Evolutionary conservation across 2,797 vertebrate genomes (phyloP).

Genomic region (Discoglossus pictus): DNA sequence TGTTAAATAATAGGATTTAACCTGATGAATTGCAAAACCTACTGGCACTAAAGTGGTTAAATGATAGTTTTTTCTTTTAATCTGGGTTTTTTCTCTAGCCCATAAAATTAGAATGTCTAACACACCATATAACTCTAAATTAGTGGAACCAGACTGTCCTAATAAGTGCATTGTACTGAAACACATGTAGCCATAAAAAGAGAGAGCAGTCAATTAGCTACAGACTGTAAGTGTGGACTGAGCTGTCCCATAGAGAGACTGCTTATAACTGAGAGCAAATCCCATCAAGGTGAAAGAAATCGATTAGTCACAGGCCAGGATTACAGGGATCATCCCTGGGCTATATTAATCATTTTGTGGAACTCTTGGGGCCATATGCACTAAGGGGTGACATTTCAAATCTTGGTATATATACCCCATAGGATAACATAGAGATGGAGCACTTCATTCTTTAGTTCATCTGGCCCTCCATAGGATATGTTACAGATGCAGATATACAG

Average conservation of each 20-base stretch:
- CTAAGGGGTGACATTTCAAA: not conserved
- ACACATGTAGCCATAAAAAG: slow-evolving; percentile 48
- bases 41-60: too few species aligned
- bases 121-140: slow-evolving; percentile 59
- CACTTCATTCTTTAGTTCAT: too few species aligned
- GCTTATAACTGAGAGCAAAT: slow-evolving; percentile 20
- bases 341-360: not conserved
- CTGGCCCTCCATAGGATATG: too few species aligned
- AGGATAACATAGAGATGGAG: too few species aligned
- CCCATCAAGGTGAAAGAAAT: slow-evolving; percentile 48
- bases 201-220: slow-evolving; percentile 60
- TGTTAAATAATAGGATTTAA: too few species aligned
- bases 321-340: slow-evolving; percentile 13
- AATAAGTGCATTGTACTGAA: slow-evolving; percentile 51
- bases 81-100: not conserved
- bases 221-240: slow-evolving; percentile 11
- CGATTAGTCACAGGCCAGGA: slow-evolving; percentile 53
- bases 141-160: slow-evolving; percentile 61
- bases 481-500: too few species aligned
- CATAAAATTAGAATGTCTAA: slow-evolving; percentile 42
- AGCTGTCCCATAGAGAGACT: not conserved
- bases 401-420: not conserved
- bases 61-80: not conserved
- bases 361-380: too few species aligned
- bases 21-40: too few species aligned